Percentiles rank a stretch among this genome's conserved stretches.
Evolutionary conservation across 2,113 vertebrate genomes (phyloP).

Genomic region (Cyrtonyx montezumae): DNA sequence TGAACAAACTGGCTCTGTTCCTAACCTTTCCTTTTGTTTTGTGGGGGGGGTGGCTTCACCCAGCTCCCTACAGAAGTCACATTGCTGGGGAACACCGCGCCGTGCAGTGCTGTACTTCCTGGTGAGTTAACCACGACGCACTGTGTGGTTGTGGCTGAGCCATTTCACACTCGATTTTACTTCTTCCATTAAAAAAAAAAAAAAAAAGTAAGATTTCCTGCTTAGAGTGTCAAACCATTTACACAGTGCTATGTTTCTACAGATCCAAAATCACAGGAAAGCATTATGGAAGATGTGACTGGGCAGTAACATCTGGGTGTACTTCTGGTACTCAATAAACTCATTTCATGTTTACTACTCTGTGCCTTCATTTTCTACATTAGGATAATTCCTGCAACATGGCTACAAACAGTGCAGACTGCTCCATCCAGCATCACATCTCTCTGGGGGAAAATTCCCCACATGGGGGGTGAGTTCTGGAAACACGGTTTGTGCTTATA

Average conservation of each 20-base stretch:
- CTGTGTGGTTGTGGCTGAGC: rapidly evolving
- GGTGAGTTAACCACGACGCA: background rate
- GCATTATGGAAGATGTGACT: background rate
- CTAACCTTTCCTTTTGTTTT: constrained; percentile 20
- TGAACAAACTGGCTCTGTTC: constrained; percentile 13
- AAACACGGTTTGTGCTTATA: background rate
- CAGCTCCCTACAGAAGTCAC: background rate
- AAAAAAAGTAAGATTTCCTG: rapidly evolving
- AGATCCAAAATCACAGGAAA: background rate
- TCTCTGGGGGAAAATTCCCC: background rate
- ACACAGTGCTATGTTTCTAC: background rate
- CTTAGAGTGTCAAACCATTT: background rate
- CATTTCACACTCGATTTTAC: rapidly evolving
- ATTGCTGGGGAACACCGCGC: rapidly evolving
- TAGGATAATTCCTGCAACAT: background rate
- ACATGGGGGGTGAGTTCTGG: background rate
- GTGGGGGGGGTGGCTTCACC: constrained; percentile 1
- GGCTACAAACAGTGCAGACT: background rate
- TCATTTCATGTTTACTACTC: rapidly evolving
- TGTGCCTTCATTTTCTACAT: background rate
- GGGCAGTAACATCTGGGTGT: background rate
- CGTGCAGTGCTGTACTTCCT: background rate
- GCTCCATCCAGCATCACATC: background rate
- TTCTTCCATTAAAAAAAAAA: background rate
- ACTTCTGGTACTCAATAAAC: background rate